Evolutionary conservation across 1,140 invertebrate species (phyloP).

Genomic region (Megalonaias nervosa): DNA sequence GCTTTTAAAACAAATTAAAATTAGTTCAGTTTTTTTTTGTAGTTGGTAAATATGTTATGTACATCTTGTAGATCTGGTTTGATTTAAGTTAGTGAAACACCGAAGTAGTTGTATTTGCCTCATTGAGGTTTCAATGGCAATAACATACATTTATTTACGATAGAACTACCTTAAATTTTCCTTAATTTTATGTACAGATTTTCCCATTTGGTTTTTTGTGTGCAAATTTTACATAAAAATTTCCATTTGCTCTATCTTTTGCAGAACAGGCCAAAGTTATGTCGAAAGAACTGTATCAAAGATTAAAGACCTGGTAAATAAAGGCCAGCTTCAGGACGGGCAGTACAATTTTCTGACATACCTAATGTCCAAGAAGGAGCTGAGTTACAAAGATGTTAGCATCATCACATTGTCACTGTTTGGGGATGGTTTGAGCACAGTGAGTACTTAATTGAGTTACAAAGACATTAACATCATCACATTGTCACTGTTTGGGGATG

Average conservation of each 20-base stretch:
- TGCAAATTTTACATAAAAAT: neutral
- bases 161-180: too few species aligned
- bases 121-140: too few species aligned
- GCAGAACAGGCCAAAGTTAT: conserved; percentile 53
- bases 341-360: conserved; percentile 73
- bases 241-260: conserved; percentile 5
- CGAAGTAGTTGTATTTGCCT: too few species aligned
- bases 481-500: conserved; percentile 87
- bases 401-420: conserved; percentile 87
- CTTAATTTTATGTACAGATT: too few species aligned
- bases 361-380: conserved; percentile 70
- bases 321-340: conserved; percentile 61
- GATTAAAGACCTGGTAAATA: conserved; percentile 50
- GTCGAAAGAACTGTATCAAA: conserved; percentile 54
- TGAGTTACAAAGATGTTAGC: conserved; percentile 78
- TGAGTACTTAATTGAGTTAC: conserved; percentile 72
- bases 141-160: too few species aligned
- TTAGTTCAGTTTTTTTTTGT: too few species aligned
- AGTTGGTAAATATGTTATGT: too few species aligned
- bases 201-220: too few species aligned
- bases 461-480: conserved; percentile 85
- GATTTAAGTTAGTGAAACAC: too few species aligned
- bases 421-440: conserved; percentile 90
- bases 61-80: too few species aligned
- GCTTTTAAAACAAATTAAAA: too few species aligned